phyloP scores from a whole-genome alignment of 1,140 invertebrate genomes.

The Drosophila tropicalis region DNA sequence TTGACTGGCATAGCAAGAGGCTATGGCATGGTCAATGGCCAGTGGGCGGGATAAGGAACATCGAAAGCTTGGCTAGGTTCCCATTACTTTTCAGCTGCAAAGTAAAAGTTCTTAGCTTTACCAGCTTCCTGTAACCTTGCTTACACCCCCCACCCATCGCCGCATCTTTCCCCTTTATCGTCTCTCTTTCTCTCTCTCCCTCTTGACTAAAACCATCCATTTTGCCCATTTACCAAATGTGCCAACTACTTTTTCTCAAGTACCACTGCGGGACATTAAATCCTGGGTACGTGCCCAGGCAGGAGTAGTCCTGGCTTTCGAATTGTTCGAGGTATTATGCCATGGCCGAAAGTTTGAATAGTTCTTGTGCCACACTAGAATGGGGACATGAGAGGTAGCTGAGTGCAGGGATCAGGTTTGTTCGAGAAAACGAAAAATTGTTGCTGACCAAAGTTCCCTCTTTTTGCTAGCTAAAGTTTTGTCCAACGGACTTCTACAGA shows the following conservation, averaged over 20 bases:
- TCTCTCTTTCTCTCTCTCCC: conserved; percentile 5
- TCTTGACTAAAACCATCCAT: conserved; percentile 16
- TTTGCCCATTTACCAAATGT: conserved; percentile 59
- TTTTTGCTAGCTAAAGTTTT: conserved; percentile 31
- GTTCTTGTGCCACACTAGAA: conserved; percentile 62
- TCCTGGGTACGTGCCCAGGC: conserved; percentile 66
- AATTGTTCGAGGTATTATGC: conserved; percentile 74
- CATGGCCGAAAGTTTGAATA: conserved; percentile 77
- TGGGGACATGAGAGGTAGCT: conserved; percentile 3
- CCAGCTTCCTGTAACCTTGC: neutral
- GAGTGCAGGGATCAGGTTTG: conserved; percentile 4
- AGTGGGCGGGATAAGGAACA: conserved; percentile 9
- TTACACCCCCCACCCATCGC: neutral
- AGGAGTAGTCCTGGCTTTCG: conserved; percentile 43
- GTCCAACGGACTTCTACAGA: neutral
- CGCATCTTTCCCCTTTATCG: neutral
- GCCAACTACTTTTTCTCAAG: conserved; percentile 80
- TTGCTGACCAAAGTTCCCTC: conserved; percentile 53
- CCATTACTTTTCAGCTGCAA: conserved; percentile 75
- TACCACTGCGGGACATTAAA: conserved; percentile 81
- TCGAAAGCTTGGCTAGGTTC: conserved; percentile 32
- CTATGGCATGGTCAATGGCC: conserved; percentile 14
- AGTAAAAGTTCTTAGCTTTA: conserved; percentile 78
- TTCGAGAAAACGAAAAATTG: conserved; percentile 33
- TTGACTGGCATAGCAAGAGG: conserved; percentile 21